Evolutionary conservation across 1,140 invertebrate species (phyloP), one percentile per base, ranked within the genome.

Genomic region (Himalopsyche phryganea): DNA sequence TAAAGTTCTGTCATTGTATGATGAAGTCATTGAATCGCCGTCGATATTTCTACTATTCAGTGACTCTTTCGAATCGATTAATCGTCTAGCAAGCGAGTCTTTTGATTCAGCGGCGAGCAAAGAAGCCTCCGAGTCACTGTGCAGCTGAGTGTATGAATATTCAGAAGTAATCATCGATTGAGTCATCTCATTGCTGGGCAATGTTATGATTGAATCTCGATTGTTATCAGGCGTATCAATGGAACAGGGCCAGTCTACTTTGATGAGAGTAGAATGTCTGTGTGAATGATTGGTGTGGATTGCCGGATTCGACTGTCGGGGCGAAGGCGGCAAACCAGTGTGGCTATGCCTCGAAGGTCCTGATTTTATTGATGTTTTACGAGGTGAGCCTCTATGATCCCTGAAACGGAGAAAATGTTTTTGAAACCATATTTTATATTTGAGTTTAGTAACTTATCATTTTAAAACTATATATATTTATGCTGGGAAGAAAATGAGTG

Each of bases 11-110:
- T 28, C 23, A 28, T 28, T 28, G 9, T 5, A 28, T 28, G 23
- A 28, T 5, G 23, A 28, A 28, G 23, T 28, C 23, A 28, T 28
- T 9, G 23, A 28, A 28, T 28, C 23, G 9, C 44, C 40, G 3
- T 53, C 50, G 41, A 44, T 56, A 20, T 45, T 44, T 35, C 52
- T 23, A 33, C 61, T 64, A 19, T 46, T 32, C 10, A 64, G 42
- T 10, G 57, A 60, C 33, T 64, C 61, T 45, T 59, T 56, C 7
- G 61, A 64, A 38, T 64, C 57, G 36, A 63, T 53, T 40, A 63
- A 41, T 42, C 58, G 42, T 36, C 44, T 53, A 13, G 61, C 58
- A 20, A 64, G 23, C 10, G 61, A 64, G 45, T 64, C 61, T 35
- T 51, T 40, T 7, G 61, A 64, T 44, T 63, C 56, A 2, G 13